Evolutionary conservation across 2,888 invertebrate genomes (phyloP).

Genomic region (Pasiphila rectangulata): DNA sequence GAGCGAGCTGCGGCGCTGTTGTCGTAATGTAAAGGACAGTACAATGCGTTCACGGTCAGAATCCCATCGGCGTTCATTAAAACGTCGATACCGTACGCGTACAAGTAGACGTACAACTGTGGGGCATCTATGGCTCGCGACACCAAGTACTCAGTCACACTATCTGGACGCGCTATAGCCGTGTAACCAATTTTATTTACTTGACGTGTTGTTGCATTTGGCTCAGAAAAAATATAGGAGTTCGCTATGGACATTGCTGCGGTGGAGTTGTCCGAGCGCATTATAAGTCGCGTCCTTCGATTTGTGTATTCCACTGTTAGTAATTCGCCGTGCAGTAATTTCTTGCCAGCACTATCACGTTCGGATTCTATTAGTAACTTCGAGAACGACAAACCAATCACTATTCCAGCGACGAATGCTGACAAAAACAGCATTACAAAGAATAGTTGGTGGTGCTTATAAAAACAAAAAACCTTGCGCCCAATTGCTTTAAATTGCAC

Average conservation of each 20-base stretch:
- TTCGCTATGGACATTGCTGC: conserved; percentile 49
- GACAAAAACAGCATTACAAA: conserved; percentile 53
- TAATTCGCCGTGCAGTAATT: conserved; percentile 43
- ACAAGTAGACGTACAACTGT: conserved; percentile 58
- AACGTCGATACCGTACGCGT: conserved; percentile 65
- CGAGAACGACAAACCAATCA: conserved; percentile 53
- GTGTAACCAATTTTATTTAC: conserved; percentile 49
- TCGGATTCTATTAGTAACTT: conserved; percentile 40
- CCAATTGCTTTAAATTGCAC: conserved; percentile 42
- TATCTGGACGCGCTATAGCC: conserved; percentile 51
- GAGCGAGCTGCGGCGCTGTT: conserved; percentile 56
- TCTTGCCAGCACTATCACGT: conserved; percentile 32
- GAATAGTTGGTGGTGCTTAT: conserved; percentile 43
- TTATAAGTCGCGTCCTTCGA: conserved; percentile 47
- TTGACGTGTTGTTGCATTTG: conserved; percentile 38
- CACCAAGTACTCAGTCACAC: conserved; percentile 58
- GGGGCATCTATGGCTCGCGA: conserved; percentile 66
- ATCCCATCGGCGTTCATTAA: conserved; percentile 26
- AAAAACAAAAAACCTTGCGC: conserved; percentile 56
- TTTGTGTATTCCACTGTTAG: conserved; percentile 53
- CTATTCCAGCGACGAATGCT: conserved; percentile 51
- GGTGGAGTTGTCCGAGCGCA: conserved; percentile 47
- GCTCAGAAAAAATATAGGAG: conserved; percentile 62
- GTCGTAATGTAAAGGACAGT: conserved; percentile 64
- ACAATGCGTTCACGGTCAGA: conserved; percentile 53